These are phyloP conservation scores for Chelmon rostratus DNA, from an alignment of 2,797 vertebrate genomes.

Conservation along the genomic window DNA sequence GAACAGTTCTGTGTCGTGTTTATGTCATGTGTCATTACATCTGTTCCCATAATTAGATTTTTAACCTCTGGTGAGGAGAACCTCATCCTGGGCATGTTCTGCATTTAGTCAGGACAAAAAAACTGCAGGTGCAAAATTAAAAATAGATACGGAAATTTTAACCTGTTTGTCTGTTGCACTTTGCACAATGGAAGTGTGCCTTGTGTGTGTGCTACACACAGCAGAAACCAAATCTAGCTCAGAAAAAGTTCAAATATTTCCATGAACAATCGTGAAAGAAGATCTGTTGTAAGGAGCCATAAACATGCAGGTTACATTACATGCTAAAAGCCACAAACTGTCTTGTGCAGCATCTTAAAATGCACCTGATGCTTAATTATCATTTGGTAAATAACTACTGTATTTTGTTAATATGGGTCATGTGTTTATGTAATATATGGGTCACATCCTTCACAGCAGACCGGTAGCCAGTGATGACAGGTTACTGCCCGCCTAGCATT, in stretches of 20 bases:
- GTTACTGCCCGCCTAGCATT: constrained; percentile 48
- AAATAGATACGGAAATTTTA: not conserved
- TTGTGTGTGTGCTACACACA: not conserved
- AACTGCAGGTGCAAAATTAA: not conserved
- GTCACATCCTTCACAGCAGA: constrained; percentile 55
- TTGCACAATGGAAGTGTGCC: not conserved
- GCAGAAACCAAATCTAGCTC: not conserved
- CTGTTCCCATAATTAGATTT: constrained; percentile 2
- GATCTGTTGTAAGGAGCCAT: not conserved
- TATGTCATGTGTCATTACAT: constrained; percentile 9
- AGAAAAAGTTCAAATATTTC: not conserved
- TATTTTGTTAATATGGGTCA: constrained; percentile 7
- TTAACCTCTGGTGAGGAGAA: not conserved
- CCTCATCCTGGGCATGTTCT: too few relatives aligned
- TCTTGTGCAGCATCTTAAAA: not conserved
- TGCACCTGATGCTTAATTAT: not conserved
- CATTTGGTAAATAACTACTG: not conserved
- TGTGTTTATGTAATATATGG: constrained; percentile 40
- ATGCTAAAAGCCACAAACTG: not conserved
- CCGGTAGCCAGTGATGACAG: constrained; percentile 58
- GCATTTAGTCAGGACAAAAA: not conserved
- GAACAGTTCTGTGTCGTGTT: constrained; percentile 15
- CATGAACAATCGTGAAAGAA: not conserved
- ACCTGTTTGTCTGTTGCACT: not conserved
- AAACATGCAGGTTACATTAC: constrained; percentile 13